Base-by-base conservation (phyloP, 1,140 invertebrate species). In the Sarcophaga peregrina region DNA sequence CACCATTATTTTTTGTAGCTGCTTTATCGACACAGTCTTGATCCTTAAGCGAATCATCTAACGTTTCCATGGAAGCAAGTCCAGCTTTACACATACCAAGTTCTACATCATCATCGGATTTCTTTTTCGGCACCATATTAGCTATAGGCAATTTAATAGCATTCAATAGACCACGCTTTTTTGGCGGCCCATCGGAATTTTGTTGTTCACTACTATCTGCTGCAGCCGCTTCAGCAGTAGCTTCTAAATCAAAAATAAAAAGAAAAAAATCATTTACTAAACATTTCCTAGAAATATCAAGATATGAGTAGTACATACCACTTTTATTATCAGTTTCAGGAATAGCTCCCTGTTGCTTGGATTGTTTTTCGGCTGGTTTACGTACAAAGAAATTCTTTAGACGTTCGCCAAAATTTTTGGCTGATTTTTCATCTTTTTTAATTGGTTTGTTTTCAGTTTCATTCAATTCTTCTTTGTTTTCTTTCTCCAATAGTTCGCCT, bases 11-110 rank as follows among this genome's bases (percentile, higher is more conserved):
- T 72, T 90, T 89, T 47, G 92, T 91, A 13, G 92, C 88, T 83
- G 88, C 88, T 58, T 86, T 87, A 78, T 90, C 90, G 0, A 90
- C 90, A 1, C 86, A 86, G 48, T 90, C 89, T 78, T 89, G 87
- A 85, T 91, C 92, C 75, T 92, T 92, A 2, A 92, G 90, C 0
- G 90, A 90, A 85, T 95, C 94, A 86, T 95, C 94, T 6, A 96
- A 90, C 0, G 95, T 96, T 87, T 96, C 95, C 91, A 95, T 94
- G 3, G 95, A 95, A 0, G 95, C 95, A 78, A 96, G 91, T 68
- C 94, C 94, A 4, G 94, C 95, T 85, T 93, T 93, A 11, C 89
- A 89, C 83, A 90, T 86, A 5, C 92, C 92, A 17, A 92, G 85
- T 83, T 93, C 93, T 0, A 92, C 91, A 86, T 91, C 90, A 13